A percentile compares a stretch with the other conserved stretches of the same genome.
Evolutionary conservation across 2,888 invertebrate genomes (phyloP).

Genomic region (Stenoptilia bipunctidactyla): DNA sequence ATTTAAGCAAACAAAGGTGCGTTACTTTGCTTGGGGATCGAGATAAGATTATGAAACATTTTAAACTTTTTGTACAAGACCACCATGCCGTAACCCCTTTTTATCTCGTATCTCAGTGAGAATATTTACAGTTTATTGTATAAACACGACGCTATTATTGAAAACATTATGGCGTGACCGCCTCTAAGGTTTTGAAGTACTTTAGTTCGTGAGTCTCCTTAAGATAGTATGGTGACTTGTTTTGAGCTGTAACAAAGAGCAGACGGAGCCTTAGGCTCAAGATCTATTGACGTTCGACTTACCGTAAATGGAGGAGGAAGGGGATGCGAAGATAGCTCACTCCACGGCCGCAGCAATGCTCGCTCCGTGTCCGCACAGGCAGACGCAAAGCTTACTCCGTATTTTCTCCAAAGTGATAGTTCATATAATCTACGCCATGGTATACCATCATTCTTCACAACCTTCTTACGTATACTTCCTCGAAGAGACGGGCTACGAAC

Average conservation of each 20-base stretch:
- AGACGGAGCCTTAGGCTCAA: slow-evolving; percentile 27
- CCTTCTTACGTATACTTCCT: slow-evolving; percentile 54
- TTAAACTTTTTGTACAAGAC: slow-evolving; percentile 1
- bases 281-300: slow-evolving; percentile 37
- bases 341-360: slow-evolving; percentile 50
- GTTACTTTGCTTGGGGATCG: slow-evolving; percentile 19
- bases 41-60: slow-evolving; percentile 24
- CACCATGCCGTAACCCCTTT: not conserved
- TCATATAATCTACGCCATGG: slow-evolving; percentile 71
- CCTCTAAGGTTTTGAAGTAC: slow-evolving; percentile 25
- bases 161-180: slow-evolving; percentile 25
- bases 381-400: slow-evolving; percentile 54
- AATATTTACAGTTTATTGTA: slow-evolving; percentile 18
- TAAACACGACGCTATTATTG: slow-evolving; percentile 19
- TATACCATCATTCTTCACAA: slow-evolving; percentile 44
- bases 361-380: slow-evolving; percentile 53
- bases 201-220: slow-evolving; percentile 27
- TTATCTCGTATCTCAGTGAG: slow-evolving; percentile 1
- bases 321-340: slow-evolving; percentile 41
- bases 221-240: slow-evolving; percentile 35
- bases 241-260: slow-evolving; percentile 38
- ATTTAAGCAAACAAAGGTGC: slow-evolving; percentile 32
- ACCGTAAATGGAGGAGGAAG: slow-evolving; percentile 43
- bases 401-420: slow-evolving; percentile 67
- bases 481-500: slow-evolving; percentile 50